Evolutionary conservation across 2,113 vertebrate species (phyloP).

Genomic region (Marmota monax): DNA sequence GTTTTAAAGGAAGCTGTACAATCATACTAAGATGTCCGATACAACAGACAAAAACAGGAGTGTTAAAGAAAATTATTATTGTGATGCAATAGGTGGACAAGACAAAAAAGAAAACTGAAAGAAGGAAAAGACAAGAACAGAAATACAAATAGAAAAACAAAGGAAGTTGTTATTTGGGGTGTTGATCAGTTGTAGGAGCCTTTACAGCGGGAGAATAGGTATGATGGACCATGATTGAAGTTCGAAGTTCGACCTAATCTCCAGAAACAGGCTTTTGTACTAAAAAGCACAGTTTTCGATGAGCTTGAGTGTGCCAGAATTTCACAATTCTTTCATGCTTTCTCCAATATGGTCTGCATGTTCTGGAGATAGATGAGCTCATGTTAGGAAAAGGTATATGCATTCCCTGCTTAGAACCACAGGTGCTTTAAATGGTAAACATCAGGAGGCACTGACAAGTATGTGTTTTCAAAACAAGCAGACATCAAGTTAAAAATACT

Average conservation of each 20-base stretch:
- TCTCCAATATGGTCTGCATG: neutral
- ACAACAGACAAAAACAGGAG: neutral
- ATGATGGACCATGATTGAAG: neutral
- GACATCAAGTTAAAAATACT: neutral
- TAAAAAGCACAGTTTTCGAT: neutral
- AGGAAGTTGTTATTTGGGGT: neutral
- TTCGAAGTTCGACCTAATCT: neutral
- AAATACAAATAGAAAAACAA: neutral
- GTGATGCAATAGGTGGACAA: neutral
- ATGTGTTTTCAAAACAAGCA: slow-evolving; percentile 10
- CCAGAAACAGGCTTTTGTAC: slow-evolving; percentile 19
- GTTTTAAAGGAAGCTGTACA: neutral
- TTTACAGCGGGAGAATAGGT: neutral
- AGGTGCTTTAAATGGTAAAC: neutral
- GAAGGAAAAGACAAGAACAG: neutral
- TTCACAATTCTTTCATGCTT: neutral
- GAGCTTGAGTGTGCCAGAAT: neutral
- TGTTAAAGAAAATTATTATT: neutral
- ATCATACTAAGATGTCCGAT: neutral
- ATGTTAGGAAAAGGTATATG: neutral
- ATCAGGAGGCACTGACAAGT: neutral
- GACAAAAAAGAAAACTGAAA: neutral
- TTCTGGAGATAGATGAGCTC: neutral
- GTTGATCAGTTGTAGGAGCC: neutral
- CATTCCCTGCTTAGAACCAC: neutral